These are phyloP conservation scores for Vicugna pacos DNA, from an alignment of 2,113 vertebrate species.

Conservation along the genomic window DNA sequence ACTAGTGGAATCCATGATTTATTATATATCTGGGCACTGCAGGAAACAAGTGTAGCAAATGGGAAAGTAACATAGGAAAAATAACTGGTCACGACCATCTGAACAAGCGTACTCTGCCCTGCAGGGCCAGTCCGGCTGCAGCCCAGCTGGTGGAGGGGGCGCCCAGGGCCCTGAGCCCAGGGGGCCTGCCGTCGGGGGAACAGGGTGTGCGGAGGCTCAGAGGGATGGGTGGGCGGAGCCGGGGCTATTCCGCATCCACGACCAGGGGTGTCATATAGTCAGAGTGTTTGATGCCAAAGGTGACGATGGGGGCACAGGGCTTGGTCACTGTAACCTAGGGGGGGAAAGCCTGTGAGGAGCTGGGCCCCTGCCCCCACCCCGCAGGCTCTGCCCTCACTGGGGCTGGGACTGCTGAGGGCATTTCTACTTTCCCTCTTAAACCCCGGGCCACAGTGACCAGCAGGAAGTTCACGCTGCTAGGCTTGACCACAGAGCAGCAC, in stretches of 20 bases:
- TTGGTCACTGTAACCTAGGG: slow-evolving; percentile 66
- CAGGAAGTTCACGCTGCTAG: background rate
- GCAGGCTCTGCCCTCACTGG: background rate
- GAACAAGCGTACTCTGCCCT: background rate
- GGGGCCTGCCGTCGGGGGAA: background rate
- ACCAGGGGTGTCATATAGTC: slow-evolving; percentile 83
- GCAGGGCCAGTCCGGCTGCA: background rate
- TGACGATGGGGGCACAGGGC: slow-evolving; percentile 65
- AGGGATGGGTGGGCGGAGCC: accelerated
- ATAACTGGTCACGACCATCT: slow-evolving; percentile 10
- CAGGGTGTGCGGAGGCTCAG: background rate
- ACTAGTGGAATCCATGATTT: slow-evolving; percentile 63
- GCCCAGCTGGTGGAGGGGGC: background rate
- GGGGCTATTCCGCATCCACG: slow-evolving; percentile 74
- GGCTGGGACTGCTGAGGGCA: background rate
- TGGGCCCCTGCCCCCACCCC: accelerated
- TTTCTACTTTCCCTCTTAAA: background rate
- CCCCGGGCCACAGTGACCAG: background rate
- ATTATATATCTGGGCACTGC: slow-evolving; percentile 62
- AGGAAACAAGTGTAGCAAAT: slow-evolving; percentile 47
- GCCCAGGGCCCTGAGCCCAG: background rate
- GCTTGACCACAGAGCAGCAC: no score
- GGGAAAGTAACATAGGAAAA: slow-evolving; percentile 56
- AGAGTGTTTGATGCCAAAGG: slow-evolving; percentile 84
- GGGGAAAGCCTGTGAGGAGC: background rate